These are phyloP conservation scores for Syrmaticus mikado DNA, from an alignment of 2,113 vertebrate genomes.

Conservation along the genomic window DNA sequence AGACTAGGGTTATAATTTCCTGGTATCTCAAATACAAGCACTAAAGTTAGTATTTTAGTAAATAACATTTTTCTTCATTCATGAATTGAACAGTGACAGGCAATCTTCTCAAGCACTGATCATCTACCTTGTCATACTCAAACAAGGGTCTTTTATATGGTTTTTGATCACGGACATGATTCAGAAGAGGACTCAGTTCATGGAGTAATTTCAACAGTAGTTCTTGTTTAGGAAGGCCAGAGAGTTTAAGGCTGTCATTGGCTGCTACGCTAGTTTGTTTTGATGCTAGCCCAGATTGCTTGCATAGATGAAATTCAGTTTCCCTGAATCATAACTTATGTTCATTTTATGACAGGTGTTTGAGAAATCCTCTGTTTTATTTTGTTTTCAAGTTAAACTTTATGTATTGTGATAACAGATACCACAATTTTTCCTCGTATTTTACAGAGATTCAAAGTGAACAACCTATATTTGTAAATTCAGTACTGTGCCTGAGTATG, in stretches of 20 bases:
- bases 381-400: background rate
- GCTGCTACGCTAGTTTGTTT: background rate
- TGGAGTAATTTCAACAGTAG: background rate
- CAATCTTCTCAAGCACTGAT: background rate
- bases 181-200: background rate
- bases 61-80: background rate
- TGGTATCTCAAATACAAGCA: background rate
- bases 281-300: background rate
- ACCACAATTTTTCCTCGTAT: background rate
- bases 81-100: background rate
- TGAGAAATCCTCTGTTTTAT: background rate
- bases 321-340: background rate
- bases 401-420: background rate
- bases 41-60: background rate
- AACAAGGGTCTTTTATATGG: background rate
- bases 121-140: background rate
- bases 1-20: background rate
- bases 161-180: background rate
- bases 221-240: background rate
- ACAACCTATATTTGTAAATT: background rate
- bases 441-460: background rate
- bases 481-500: background rate
- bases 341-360: background rate
- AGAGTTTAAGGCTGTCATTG: background rate
- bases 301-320: background rate